phyloP scores from a whole-genome alignment of 2,888 invertebrate genomes.

The Netelia virgata region DNA sequence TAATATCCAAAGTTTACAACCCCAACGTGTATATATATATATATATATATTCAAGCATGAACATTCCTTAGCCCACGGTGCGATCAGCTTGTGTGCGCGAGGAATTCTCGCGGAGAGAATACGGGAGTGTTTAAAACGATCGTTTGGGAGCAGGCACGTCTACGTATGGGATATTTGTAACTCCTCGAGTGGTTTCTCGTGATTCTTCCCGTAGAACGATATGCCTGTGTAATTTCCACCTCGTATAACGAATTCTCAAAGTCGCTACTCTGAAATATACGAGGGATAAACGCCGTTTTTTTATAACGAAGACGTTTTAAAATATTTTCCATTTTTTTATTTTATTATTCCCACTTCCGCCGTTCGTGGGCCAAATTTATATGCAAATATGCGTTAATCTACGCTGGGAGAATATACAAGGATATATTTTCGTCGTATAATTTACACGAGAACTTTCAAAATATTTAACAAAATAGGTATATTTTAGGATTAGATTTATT shows the following conservation, averaged over 20 bases:
- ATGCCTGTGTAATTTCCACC: slow-evolving; percentile 1
- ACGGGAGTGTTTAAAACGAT: slow-evolving; percentile 41
- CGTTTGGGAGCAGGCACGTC: slow-evolving; percentile 19
- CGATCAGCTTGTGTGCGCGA: slow-evolving; percentile 17
- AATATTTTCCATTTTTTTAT: neutral
- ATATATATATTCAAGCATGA: slow-evolving; percentile 28
- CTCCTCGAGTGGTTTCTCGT: neutral
- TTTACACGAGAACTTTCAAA: no score
- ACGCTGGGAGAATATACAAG: no score
- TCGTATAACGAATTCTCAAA: neutral
- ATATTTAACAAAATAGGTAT: no score
- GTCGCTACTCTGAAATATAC: neutral
- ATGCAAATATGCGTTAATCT: no score
- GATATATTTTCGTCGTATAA: no score
- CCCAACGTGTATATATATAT: slow-evolving; percentile 13
- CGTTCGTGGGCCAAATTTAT: no score
- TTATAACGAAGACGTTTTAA: neutral
- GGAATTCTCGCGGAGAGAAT: slow-evolving; percentile 3
- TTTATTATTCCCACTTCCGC: neutral
- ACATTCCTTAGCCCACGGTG: slow-evolving; percentile 50
- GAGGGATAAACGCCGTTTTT: neutral
- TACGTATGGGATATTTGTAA: slow-evolving; percentile 26
- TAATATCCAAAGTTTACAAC: slow-evolving; percentile 59
- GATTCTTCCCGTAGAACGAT: neutral
- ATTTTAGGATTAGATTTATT: no score